These are phyloP conservation scores for Sprattus sprattus DNA, from an alignment of 2,113 vertebrate species.

Conservation along the genomic window DNA sequence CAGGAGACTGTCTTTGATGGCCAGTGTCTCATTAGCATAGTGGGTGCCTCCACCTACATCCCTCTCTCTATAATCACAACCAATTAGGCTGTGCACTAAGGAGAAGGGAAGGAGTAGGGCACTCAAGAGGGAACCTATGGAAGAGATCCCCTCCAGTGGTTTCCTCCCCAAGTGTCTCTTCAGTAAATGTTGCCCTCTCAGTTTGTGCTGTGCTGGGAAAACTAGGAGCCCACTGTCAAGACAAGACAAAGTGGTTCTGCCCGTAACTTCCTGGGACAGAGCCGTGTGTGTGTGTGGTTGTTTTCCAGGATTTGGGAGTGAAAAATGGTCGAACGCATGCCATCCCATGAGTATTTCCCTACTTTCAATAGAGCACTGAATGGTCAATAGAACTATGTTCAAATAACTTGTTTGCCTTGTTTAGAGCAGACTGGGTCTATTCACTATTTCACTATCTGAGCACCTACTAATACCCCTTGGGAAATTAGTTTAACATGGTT, in stretches of 20 bases:
- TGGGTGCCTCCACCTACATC: not conserved
- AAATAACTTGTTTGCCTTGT: not conserved
- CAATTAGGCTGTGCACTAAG: not conserved
- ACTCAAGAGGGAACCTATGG: not conserved
- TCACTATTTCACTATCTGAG: not conserved
- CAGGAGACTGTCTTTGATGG: not conserved
- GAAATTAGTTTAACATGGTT: not conserved
- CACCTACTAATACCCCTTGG: not conserved
- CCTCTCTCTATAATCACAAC: not conserved
- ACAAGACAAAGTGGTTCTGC: constrained; percentile 45
- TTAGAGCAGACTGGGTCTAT: too few species aligned
- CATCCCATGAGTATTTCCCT: not conserved
- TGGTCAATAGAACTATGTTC: too few species aligned
- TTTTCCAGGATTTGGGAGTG: not conserved
- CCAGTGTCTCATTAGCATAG: not conserved
- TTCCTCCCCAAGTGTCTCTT: not conserved
- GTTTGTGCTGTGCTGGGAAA: not conserved
- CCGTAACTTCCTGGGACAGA: not conserved
- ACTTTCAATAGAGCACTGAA: too few species aligned
- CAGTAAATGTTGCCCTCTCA: not conserved
- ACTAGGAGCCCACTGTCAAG: constrained; percentile 27
- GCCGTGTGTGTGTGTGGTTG: not conserved
- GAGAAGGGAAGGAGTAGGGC: not conserved
- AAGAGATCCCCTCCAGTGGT: not conserved
- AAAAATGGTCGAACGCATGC: not conserved